phyloP scores from a whole-genome alignment of 2,888 invertebrate species.

The Oxyscelio sp. region DNA sequence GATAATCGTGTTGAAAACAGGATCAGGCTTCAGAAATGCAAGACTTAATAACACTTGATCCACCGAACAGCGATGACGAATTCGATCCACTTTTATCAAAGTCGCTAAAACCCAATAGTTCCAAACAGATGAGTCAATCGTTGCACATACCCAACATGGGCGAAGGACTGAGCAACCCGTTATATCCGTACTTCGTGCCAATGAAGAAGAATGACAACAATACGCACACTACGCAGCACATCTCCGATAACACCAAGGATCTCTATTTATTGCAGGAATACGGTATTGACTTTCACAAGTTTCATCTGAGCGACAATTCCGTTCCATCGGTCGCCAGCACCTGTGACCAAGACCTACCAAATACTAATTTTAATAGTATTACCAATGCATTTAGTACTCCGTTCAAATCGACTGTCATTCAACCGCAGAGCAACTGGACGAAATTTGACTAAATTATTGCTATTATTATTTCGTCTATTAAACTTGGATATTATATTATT shows the following conservation, averaged over 20 bases:
- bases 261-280: slow-evolving; percentile 93
- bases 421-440: slow-evolving; percentile 90
- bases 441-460: slow-evolving; percentile 89
- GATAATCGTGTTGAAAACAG: slow-evolving; percentile 37
- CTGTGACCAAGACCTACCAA: slow-evolving; percentile 79
- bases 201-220: slow-evolving; percentile 76
- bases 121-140: slow-evolving; percentile 88
- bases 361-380: slow-evolving; percentile 80
- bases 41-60: slow-evolving; percentile 92
- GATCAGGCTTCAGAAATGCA: slow-evolving; percentile 83
- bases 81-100: slow-evolving; percentile 91
- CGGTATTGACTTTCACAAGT: slow-evolving; percentile 92
- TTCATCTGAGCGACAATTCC: slow-evolving; percentile 86
- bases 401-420: slow-evolving; percentile 87
- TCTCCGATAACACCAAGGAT: slow-evolving; percentile 89
- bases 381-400: slow-evolving; percentile 87
- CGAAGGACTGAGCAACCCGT: slow-evolving; percentile 88
- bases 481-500: no score
- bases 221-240: slow-evolving; percentile 45
- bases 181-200: slow-evolving; percentile 89
- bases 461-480: no score
- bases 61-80: slow-evolving; percentile 91
- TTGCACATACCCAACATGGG: slow-evolving; percentile 85
- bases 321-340: slow-evolving; percentile 74
- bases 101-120: slow-evolving; percentile 79